Conservation (phyloP, 1,140 invertebrate species). For the Myzus persicae region DNA sequence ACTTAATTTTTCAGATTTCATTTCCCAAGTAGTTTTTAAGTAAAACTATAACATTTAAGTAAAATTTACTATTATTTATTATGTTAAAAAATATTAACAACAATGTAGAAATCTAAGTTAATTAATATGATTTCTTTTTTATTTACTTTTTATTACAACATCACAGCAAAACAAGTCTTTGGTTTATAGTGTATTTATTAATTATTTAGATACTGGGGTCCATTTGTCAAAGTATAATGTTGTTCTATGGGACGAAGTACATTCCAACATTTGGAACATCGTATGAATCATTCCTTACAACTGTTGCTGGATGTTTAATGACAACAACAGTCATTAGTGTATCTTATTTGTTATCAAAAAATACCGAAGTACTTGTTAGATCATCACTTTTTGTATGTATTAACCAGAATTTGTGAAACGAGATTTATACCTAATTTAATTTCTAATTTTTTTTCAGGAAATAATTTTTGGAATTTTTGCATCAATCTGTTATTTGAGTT, state of each 20-base stretch:
- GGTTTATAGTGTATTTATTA: constrained; percentile 30
- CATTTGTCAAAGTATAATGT: constrained; percentile 77
- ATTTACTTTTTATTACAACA: neutral
- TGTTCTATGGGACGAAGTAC: constrained; percentile 76
- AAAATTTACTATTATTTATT: neutral
- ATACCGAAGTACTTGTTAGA: constrained; percentile 75
- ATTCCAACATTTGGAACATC: constrained; percentile 74
- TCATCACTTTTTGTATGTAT: constrained; percentile 81
- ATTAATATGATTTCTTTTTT: neutral
- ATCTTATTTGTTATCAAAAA: constrained; percentile 79
- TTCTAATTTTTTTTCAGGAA: constrained; percentile 31
- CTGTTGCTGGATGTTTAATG: constrained; percentile 76
- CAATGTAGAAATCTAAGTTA: neutral
- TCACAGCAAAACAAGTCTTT: neutral
- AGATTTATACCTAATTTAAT: neutral
- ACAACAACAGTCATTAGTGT: constrained; percentile 75
- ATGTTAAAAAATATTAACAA: neutral
- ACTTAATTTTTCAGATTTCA: neutral
- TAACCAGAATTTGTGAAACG: neutral
- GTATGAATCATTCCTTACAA: constrained; percentile 79
- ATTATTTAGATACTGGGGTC: constrained; percentile 73
- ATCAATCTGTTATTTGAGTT: constrained; percentile 34
- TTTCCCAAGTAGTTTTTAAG: neutral
- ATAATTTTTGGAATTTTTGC: constrained; percentile 52
- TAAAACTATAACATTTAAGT: neutral